A percentile compares a stretch with the other conserved stretches of the same genome.
phyloP scores from a whole-genome alignment of 2,888 invertebrate genomes.

The Leptopilina myrica region DNA sequence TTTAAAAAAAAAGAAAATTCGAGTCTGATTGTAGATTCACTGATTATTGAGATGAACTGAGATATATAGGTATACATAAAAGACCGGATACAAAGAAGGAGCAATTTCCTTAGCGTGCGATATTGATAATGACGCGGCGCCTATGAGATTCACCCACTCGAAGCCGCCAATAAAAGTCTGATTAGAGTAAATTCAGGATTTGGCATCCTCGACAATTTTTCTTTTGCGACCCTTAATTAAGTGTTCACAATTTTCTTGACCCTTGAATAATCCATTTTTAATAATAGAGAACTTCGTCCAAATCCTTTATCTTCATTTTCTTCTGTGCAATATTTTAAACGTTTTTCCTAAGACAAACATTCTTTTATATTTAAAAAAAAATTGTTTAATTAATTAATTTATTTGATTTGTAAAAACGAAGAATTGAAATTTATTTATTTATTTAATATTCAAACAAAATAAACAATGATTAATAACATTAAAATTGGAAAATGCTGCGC shows the following conservation, averaged over 20 bases:
- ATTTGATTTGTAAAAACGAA: too few relatives aligned
- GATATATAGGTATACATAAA: neutral
- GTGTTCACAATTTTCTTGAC: neutral
- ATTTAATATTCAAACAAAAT: too few relatives aligned
- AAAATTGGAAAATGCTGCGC: too few relatives aligned
- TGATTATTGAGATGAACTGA: constrained; percentile 6
- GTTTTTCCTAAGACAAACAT: too few relatives aligned
- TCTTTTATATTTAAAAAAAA: too few relatives aligned
- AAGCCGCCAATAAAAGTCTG: constrained; percentile 56
- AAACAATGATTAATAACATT: too few relatives aligned
- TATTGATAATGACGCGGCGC: constrained; percentile 34
- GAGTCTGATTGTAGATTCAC: constrained; percentile 20
- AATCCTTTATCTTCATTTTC: neutral
- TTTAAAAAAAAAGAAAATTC: neutral
- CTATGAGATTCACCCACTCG: constrained; percentile 34
- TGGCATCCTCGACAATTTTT: constrained; percentile 37
- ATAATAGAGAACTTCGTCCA: neutral
- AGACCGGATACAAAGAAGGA: constrained; percentile 23
- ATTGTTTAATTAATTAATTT: too few relatives aligned
- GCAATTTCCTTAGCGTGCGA: constrained; percentile 21
- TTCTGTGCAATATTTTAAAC: too few relatives aligned
- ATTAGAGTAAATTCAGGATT: constrained; percentile 53
- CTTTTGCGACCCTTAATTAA: constrained; percentile 16
- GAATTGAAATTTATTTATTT: too few relatives aligned
- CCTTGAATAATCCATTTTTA: neutral